A percentile compares a stretch with the other conserved stretches of the same genome.
Conservation (phyloP, 1,140 invertebrate species). For the Sitophilus oryzae region DNA sequence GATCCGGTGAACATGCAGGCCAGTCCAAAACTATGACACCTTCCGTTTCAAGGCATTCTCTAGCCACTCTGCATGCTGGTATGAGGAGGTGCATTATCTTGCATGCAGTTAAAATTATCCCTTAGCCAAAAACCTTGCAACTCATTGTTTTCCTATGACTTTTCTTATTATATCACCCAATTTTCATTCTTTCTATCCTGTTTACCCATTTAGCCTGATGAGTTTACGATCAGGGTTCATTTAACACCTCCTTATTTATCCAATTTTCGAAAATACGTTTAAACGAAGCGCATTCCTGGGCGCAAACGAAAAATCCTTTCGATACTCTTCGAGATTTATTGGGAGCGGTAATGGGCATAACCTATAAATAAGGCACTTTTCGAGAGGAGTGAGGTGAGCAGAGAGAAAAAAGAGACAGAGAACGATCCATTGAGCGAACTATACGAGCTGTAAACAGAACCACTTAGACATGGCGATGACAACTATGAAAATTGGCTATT, state of each 20-base stretch:
- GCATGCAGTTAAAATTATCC: too few species aligned
- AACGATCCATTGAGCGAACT: background rate
- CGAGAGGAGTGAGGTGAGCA: background rate
- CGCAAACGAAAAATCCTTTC: background rate
- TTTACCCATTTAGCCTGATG: background rate
- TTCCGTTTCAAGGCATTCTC: too few species aligned
- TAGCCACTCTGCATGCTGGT: too few species aligned
- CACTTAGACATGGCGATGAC: background rate
- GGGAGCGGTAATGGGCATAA: background rate
- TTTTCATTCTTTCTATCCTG: background rate
- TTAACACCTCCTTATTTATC: slow-evolving; percentile 1
- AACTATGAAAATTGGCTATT: background rate
- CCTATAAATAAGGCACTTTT: background rate
- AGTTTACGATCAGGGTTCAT: background rate
- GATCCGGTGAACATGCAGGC: too few species aligned
- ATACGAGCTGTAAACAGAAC: background rate
- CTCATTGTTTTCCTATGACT: background rate
- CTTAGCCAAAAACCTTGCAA: too few species aligned
- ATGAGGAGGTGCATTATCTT: too few species aligned
- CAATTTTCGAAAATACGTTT: slow-evolving; percentile 4
- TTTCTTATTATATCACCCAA: background rate
- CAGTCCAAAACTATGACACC: too few species aligned
- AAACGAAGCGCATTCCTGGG: background rate
- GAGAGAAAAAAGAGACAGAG: background rate
- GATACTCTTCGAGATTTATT: background rate